Conservation (phyloP, 2,888 invertebrate species). For the Leptopilina drosophilae region DNA sequence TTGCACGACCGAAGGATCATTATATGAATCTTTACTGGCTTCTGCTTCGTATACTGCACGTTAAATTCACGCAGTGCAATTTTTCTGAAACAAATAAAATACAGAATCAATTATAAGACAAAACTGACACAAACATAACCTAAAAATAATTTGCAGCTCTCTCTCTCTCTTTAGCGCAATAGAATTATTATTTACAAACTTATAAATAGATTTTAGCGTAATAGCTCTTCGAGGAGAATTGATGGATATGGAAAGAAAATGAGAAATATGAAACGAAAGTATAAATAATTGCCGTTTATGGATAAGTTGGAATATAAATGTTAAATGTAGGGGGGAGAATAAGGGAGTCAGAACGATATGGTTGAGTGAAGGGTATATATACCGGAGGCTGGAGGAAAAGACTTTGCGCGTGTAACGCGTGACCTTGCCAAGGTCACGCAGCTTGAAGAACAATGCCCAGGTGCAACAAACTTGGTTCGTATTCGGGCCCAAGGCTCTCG, state of each 20-base stretch:
- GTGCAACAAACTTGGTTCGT: constrained; percentile 65
- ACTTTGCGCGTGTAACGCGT: constrained; percentile 63
- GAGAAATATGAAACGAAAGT: constrained; percentile 17
- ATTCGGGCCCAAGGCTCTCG: constrained; percentile 33
- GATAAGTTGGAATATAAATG: constrained; percentile 3
- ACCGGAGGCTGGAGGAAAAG: constrained; percentile 49
- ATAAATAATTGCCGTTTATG: constrained; percentile 15
- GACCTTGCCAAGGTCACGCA: constrained; percentile 72
- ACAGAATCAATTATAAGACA: too few relatives aligned
- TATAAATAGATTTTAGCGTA: too few relatives aligned
- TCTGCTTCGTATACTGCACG: too few relatives aligned
- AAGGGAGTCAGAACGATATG: constrained; percentile 38
- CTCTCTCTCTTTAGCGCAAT: too few relatives aligned
- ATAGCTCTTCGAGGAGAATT: too few relatives aligned
- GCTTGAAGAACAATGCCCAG: constrained; percentile 69
- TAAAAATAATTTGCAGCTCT: too few relatives aligned
- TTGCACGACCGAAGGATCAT: too few relatives aligned
- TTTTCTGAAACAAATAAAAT: too few relatives aligned
- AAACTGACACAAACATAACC: too few relatives aligned
- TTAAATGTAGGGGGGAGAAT: neutral
- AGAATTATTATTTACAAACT: too few relatives aligned
- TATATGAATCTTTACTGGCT: too few relatives aligned
- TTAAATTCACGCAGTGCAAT: too few relatives aligned
- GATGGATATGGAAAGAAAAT: neutral
- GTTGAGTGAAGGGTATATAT: constrained; percentile 45